Conservation (phyloP, 2,888 invertebrate species). For the Acleris cristana region DNA sequence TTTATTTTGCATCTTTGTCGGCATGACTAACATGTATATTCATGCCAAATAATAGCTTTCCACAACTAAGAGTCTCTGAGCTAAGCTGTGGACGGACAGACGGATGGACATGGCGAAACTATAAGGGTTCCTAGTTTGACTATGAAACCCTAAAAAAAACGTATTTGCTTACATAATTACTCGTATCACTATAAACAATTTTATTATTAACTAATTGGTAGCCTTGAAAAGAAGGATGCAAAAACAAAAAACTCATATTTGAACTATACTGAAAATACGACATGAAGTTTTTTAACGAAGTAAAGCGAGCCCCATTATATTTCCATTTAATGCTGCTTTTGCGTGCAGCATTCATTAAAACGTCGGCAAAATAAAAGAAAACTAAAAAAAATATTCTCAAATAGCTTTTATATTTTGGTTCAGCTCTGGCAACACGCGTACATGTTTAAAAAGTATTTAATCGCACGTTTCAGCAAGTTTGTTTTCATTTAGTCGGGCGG, state of each 20-base stretch:
- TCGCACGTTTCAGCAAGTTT: slow-evolving; percentile 15
- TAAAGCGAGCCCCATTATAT: slow-evolving; percentile 46
- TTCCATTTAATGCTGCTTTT: slow-evolving; percentile 48
- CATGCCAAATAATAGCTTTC: too few relatives aligned
- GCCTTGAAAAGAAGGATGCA: too few relatives aligned
- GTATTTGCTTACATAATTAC: too few relatives aligned
- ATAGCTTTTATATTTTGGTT: slow-evolving; percentile 24
- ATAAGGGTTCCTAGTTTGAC: too few relatives aligned
- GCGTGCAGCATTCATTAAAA: slow-evolving; percentile 47
- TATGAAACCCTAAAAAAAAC: too few relatives aligned
- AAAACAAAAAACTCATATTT: not conserved
- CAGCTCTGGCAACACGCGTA: slow-evolving; percentile 12
- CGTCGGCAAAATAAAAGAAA: slow-evolving; percentile 35
- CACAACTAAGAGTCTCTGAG: too few relatives aligned
- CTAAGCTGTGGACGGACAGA: too few relatives aligned
- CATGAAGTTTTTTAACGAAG: slow-evolving; percentile 33
- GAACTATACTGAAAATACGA: slow-evolving; percentile 9
- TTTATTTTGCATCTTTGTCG: too few relatives aligned
- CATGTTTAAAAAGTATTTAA: slow-evolving; percentile 25
- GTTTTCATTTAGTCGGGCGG: slow-evolving; percentile 25
- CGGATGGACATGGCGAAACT: too few relatives aligned
- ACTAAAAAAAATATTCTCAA: slow-evolving; percentile 31
- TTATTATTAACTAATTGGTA: too few relatives aligned
- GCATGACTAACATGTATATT: too few relatives aligned
- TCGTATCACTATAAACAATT: too few relatives aligned